Conservation (phyloP, 2,888 invertebrate genomes). For the Sminthurinus aureus region DNA sequence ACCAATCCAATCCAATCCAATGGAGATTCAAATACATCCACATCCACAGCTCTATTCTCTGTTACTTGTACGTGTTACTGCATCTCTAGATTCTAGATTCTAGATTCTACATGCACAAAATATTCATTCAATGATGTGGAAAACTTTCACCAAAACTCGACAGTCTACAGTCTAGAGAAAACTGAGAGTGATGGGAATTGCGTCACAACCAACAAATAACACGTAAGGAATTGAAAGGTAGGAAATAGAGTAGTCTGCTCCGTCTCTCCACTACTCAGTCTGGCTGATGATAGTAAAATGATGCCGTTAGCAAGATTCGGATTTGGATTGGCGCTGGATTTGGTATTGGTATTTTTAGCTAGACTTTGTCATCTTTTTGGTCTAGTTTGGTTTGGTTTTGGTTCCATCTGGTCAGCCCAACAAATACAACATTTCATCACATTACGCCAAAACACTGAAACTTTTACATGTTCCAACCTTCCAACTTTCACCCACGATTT, state of each 20-base stretch:
- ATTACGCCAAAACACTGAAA: neutral
- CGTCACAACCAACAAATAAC: neutral
- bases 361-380: too few species aligned
- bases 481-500: neutral
- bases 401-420: neutral
- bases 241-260: neutral
- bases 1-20: neutral
- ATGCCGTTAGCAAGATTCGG: too few species aligned
- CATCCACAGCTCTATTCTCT: neutral
- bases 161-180: too few species aligned
- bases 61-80: too few species aligned
- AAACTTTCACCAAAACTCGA: too few species aligned
- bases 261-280: neutral
- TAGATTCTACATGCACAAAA: too few species aligned
- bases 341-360: too few species aligned
- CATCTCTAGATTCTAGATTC: too few species aligned
- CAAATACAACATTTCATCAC: neutral
- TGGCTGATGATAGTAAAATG: too few species aligned
- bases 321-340: too few species aligned
- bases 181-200: neutral
- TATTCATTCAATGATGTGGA: too few species aligned
- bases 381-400: too few species aligned
- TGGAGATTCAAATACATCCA: neutral
- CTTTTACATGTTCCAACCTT: neutral
- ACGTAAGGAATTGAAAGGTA: neutral